phyloP scores from a whole-genome alignment of 2,113 vertebrate species.

The Sinocyclocheilus anophthalmus region DNA sequence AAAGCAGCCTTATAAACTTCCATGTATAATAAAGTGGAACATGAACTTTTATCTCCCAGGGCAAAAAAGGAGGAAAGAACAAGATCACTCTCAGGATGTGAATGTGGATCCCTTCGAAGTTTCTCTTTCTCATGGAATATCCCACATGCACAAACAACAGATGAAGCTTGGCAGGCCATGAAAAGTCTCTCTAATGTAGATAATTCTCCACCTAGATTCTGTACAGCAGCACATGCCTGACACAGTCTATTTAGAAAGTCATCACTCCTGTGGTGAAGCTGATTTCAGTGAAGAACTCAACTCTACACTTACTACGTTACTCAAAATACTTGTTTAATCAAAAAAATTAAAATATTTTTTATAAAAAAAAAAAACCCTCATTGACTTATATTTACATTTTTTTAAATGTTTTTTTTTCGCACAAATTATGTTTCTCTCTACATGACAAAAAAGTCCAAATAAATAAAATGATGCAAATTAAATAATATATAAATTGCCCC shows the following conservation, averaged over 20 bases:
- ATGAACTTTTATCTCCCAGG: conserved; percentile 58
- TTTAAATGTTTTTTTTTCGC: too few relatives aligned
- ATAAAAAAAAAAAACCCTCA: neutral
- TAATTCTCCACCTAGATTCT: neutral
- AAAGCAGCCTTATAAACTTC: conserved; percentile 66
- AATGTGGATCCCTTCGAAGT: conserved; percentile 17
- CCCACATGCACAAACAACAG: conserved; percentile 24
- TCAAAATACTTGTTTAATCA: neutral
- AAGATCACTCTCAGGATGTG: conserved; percentile 2
- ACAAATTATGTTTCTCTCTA: too few relatives aligned
- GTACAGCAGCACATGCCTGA: conserved; percentile 44
- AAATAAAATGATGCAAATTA: too few relatives aligned
- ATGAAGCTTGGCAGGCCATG: conserved; percentile 31
- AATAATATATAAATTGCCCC: too few relatives aligned
- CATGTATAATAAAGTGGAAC: conserved; percentile 70
- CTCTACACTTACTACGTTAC: neutral
- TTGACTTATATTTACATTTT: neutral
- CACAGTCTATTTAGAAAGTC: conserved; percentile 5
- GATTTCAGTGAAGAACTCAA: neutral
- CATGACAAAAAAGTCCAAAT: too few relatives aligned
- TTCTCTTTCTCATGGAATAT: conserved; percentile 48
- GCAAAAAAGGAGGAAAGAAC: conserved; percentile 18
- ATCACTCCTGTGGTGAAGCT: neutral
- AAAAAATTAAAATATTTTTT: neutral
- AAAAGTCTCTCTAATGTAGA: conserved; percentile 48